Conservation (phyloP, 1,140 invertebrate genomes). For the Apis laboriosa region DNA sequence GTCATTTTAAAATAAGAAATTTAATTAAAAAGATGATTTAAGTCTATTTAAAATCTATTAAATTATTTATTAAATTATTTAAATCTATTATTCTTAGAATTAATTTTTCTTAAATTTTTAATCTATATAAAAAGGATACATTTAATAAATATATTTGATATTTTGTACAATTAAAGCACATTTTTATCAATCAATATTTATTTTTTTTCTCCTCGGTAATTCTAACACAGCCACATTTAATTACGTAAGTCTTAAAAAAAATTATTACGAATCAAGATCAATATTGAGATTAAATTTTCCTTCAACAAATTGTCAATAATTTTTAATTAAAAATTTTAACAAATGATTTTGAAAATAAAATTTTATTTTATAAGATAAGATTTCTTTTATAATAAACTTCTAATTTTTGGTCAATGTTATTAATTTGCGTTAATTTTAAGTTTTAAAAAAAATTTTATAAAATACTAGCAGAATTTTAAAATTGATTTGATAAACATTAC, state of each 20-base stretch:
- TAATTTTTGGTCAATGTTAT: not conserved
- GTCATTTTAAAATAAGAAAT: not conserved
- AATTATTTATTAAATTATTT: no score
- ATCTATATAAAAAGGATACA: not conserved
- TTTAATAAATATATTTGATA: constrained; percentile 28
- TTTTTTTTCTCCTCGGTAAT: not conserved
- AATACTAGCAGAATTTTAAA: not conserved
- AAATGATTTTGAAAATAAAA: not conserved
- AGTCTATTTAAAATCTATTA: not conserved
- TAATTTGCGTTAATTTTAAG: constrained; percentile 3
- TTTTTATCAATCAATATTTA: not conserved
- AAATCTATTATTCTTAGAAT: not conserved
- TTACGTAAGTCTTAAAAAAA: not conserved
- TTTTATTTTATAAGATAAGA: not conserved
- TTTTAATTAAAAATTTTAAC: not conserved
- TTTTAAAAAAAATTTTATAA: no score
- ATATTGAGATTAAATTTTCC: no score
- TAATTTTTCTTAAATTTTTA: not conserved
- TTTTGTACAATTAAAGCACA: not conserved
- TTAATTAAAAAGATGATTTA: not conserved
- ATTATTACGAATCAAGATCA: not conserved
- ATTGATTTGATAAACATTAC: not conserved
- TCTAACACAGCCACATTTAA: not conserved
- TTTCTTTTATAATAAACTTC: not conserved
- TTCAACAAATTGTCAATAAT: not conserved